phyloP scores from a whole-genome alignment of 2,888 invertebrate species.

The Erebia ligea region DNA sequence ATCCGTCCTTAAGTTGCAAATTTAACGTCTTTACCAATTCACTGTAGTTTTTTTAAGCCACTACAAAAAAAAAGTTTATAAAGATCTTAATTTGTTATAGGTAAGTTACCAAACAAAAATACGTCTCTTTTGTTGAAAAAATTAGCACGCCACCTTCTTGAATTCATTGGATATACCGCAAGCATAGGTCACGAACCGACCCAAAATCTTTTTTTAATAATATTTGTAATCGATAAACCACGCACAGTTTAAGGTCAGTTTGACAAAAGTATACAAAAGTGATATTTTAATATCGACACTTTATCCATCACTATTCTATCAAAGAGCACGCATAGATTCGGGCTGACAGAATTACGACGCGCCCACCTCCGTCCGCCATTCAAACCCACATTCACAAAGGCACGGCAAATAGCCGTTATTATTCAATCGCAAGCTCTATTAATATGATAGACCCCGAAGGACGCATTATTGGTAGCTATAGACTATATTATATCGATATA shows the following conservation, averaged over 20 bases:
- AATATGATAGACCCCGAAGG: constrained; percentile 59
- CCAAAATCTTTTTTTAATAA: too few species aligned
- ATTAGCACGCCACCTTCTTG: too few species aligned
- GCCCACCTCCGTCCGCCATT: constrained; percentile 74
- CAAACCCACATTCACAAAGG: constrained; percentile 75
- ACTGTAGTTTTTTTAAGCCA: background rate
- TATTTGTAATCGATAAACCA: too few species aligned
- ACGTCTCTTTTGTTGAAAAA: too few species aligned
- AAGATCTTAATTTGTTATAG: too few species aligned
- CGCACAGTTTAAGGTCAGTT: too few species aligned
- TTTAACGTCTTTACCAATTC: background rate
- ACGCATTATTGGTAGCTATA: constrained; percentile 52
- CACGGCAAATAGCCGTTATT: constrained; percentile 78
- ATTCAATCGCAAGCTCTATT: constrained; percentile 63
- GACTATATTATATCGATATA: constrained; percentile 42
- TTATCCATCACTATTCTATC: constrained; percentile 53
- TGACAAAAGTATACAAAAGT: too few species aligned
- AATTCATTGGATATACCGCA: too few species aligned
- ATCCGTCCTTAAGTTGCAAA: too few species aligned
- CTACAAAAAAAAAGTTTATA: too few species aligned
- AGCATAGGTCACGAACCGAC: too few species aligned
- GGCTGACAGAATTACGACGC: constrained; percentile 68
- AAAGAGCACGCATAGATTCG: constrained; percentile 56
- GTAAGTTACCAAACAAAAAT: too few species aligned
- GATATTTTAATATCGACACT: constrained; percentile 33